Evolutionary conservation across 2,113 vertebrate genomes (phyloP), one percentile per base, ranked within the genome.

Genomic region (Laticauda laticaudata): DNA sequence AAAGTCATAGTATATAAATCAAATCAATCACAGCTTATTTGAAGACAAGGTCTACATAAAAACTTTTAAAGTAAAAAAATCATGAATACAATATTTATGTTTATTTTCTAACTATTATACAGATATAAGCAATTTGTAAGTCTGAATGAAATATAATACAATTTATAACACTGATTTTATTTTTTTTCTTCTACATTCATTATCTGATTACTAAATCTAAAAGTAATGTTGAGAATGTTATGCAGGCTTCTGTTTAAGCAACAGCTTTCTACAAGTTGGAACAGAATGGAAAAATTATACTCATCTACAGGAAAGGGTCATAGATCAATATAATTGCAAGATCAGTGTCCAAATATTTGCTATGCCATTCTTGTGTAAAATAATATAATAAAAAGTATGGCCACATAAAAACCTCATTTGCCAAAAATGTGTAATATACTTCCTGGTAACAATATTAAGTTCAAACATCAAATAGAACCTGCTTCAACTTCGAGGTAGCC

Each of bases 1-100:
- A 97, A 97, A 98, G 96, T 98, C 97, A 96, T 96, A 97, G 97
- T 93, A 91, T 96, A 97, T 98, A 98, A 97, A 98, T 98, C 98
- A 98, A 96, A 88, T 88, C 96, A 97, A 98, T 97, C 96, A 81
- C 97, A 96, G 95, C 94, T 95, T 96, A 96, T 95, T 96, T 86
- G 26, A 95, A 95, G 94, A 93, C 55, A 64, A 87, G 48, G 56
- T 90, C 69, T 87, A 97, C 95, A 96, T 93, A 94, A 96, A 97
- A 94, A 96, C 94, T 94, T 96, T 94, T 55, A 94, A 94, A 95
- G 93, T 94, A 95, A n/a, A 81, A 59, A 94, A 94, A 55, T 87
- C 34, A 95, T 55, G n/a, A 92, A 91, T 91, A 64, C 64, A 55
- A 94, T 61, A 45, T 94, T 93, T 92, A 61, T 92, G 91, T 90